Evolutionary conservation across 2,113 vertebrate species (phyloP).

Genomic region (Neotoma lepida): DNA sequence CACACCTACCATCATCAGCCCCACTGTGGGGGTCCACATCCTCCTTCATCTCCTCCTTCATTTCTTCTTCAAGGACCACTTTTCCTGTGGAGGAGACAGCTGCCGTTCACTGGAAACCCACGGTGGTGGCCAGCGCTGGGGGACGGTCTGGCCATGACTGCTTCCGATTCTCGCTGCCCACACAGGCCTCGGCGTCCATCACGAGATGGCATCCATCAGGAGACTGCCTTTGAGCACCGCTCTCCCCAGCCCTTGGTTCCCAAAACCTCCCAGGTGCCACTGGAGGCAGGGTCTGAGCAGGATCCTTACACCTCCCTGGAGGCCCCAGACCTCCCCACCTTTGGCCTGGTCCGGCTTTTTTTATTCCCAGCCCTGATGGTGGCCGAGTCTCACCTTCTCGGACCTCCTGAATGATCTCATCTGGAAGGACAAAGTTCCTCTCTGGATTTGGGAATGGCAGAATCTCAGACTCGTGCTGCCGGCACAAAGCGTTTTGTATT

Average conservation of each 20-base stretch:
- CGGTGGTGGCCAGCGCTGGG: slow-evolving; percentile 9
- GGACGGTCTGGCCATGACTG: slow-evolving; percentile 54
- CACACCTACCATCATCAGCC: slow-evolving; percentile 92
- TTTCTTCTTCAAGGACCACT: slow-evolving; percentile 92
- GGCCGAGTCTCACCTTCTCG: slow-evolving; percentile 92
- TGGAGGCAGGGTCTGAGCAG: neutral
- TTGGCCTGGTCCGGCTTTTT: neutral
- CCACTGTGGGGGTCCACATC: slow-evolving; percentile 92
- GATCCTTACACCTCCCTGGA: neutral
- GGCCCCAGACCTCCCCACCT: neutral
- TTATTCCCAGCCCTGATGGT: neutral
- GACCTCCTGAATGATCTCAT: slow-evolving; percentile 98
- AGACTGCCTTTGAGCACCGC: neutral
- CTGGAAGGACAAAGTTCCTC: slow-evolving; percentile 96
- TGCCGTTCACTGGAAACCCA: neutral
- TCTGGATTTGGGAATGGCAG: slow-evolving; percentile 96
- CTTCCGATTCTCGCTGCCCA: slow-evolving; percentile 57
- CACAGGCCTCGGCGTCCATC: slow-evolving; percentile 27
- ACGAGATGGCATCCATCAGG: slow-evolving; percentile 28
- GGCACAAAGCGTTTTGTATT: slow-evolving; percentile 8
- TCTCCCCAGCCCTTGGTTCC: neutral
- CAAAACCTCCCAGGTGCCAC: neutral
- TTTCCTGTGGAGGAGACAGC: slow-evolving; percentile 88
- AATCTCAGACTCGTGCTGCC: slow-evolving; percentile 97
- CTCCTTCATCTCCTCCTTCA: slow-evolving; percentile 94